Evolutionary conservation across 2,888 invertebrate genomes (phyloP).

Genomic region (Elaeidobius kamerunicus): DNA sequence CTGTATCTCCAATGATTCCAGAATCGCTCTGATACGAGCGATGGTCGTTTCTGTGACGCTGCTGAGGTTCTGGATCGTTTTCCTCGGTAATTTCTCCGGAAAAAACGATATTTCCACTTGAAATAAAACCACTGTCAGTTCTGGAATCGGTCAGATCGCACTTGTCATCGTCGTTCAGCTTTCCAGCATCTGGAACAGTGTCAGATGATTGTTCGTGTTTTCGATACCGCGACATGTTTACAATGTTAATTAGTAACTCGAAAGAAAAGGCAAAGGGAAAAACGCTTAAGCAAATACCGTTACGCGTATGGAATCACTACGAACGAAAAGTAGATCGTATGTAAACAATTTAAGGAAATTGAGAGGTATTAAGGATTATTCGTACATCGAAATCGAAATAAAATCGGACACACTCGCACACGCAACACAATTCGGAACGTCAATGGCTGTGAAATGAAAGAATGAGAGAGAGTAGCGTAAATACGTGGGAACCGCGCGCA

Average conservation of each 20-base stretch:
- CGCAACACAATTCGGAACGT: slow-evolving; percentile 14
- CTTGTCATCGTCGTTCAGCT: slow-evolving; percentile 40
- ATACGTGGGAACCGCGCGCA: slow-evolving; percentile 32
- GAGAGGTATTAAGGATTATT: slow-evolving; percentile 21
- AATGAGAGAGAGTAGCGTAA: slow-evolving; percentile 36
- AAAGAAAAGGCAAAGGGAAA: slow-evolving; percentile 6
- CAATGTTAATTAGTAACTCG: slow-evolving; percentile 20
- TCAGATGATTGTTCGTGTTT: slow-evolving; percentile 20
- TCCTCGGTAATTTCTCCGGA: slow-evolving; percentile 44
- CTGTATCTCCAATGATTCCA: slow-evolving; percentile 28
- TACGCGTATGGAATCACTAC: slow-evolving; percentile 11
- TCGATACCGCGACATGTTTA: slow-evolving; percentile 34
- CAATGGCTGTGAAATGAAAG: slow-evolving; percentile 13
- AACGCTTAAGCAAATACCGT: neutral
- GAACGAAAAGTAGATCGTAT: slow-evolving; percentile 15
- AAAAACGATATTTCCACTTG: slow-evolving; percentile 42
- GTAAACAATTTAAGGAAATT: slow-evolving; percentile 9
- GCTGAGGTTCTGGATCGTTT: slow-evolving; percentile 32
- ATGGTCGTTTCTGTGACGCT: slow-evolving; percentile 15
- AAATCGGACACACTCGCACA: slow-evolving; percentile 11
- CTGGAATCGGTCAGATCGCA: slow-evolving; percentile 38
- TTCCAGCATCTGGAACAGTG: slow-evolving; percentile 44
- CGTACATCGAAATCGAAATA: slow-evolving; percentile 30
- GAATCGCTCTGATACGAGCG: slow-evolving; percentile 22
- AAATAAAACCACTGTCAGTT: slow-evolving; percentile 46